These are phyloP conservation scores for Schizothorax lantsangensis DNA, from an alignment of 2,797 vertebrate species.

Conservation along the genomic window DNA sequence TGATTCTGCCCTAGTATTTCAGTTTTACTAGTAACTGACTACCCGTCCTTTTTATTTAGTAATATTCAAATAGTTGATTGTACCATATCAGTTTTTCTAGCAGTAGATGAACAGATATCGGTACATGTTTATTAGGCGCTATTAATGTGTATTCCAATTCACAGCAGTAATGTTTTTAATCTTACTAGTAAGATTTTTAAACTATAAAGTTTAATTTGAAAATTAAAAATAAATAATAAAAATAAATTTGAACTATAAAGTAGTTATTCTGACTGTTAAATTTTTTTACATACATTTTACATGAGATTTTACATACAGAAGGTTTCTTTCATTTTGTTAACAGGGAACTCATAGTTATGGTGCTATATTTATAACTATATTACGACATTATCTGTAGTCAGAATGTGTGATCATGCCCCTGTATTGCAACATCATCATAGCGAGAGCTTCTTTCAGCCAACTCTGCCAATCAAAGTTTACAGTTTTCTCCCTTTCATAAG, in stretches of 20 bases:
- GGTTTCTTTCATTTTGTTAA: background rate
- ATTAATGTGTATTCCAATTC: background rate
- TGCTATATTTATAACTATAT: background rate
- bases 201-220: too few species aligned
- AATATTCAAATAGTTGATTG: background rate
- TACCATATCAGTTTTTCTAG: background rate
- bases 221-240: too few species aligned
- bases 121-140: too few species aligned
- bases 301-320: background rate
- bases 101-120: background rate
- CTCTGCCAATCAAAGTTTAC: background rate
- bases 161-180: background rate
- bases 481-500: background rate
- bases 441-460: background rate
- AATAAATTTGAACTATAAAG: background rate
- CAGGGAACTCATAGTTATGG: background rate
- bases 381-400: background rate
- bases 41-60: background rate
- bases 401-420: background rate
- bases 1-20: background rate
- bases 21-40: background rate
- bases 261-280: background rate
- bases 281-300: too few species aligned
- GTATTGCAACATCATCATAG: background rate
- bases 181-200: background rate